Evolutionary conservation across 2,113 vertebrate species (phyloP).

Genomic region (Ptilorrhoa leucosticta): DNA sequence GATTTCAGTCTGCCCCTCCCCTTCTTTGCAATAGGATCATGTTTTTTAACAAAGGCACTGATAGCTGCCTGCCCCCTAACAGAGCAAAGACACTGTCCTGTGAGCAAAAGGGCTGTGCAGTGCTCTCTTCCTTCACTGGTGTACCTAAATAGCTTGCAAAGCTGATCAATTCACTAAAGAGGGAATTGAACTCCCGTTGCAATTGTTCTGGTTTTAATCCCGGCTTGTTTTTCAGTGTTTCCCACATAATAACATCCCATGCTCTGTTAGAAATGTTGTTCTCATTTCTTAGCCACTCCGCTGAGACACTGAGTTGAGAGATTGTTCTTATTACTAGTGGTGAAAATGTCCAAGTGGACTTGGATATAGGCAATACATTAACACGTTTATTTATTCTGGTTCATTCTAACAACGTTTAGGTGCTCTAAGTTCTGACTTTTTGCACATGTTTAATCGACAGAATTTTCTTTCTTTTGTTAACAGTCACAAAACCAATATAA

Average conservation of each 20-base stretch:
- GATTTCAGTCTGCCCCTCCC: background rate
- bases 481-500: background rate
- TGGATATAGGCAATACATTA: background rate
- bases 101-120: background rate
- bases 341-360: background rate
- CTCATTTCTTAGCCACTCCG: background rate
- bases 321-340: background rate
- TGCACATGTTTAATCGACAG: background rate
- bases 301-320: background rate
- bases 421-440: background rate
- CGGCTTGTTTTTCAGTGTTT: background rate
- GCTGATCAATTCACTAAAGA: background rate
- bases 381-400: background rate
- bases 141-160: background rate
- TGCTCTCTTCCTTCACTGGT: background rate
- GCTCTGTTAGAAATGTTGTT: background rate
- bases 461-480: background rate
- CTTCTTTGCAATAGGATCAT: background rate
- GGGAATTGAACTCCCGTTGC: background rate
- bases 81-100: background rate
- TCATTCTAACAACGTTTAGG: background rate
- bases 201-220: conserved; percentile 37
- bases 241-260: background rate
- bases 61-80: background rate
- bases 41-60: background rate